These are phyloP conservation scores for Rhinichthys klamathensis DNA, from an alignment of 2,113 vertebrate species.

Conservation along the genomic window DNA sequence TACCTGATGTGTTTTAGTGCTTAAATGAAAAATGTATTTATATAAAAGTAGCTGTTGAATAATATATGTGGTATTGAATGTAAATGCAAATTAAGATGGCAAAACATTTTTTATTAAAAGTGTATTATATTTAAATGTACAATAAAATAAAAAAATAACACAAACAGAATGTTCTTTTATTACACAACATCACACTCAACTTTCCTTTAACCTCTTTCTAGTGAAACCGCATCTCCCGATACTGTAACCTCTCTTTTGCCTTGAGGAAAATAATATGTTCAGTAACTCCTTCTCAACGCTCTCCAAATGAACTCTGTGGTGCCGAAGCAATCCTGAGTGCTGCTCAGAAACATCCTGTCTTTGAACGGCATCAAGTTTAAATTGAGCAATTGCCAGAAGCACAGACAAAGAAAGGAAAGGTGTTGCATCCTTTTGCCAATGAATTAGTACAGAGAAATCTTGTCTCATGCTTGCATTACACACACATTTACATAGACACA, in stretches of 20 bases:
- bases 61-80: not conserved
- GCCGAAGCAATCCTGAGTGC: conserved; percentile 4
- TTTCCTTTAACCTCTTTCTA: not conserved
- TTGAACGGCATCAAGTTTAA: conserved; percentile 44
- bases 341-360: conserved; percentile 63
- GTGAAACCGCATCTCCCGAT: not conserved
- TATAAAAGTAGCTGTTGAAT: not conserved
- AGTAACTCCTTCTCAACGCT: not conserved
- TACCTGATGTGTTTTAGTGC: not conserved
- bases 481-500: not conserved
- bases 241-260: not conserved
- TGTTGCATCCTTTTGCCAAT: conserved; percentile 79
- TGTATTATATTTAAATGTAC: not conserved
- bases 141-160: not conserved
- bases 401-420: conserved; percentile 93
- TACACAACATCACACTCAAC: conserved; percentile 6
- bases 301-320: conserved; percentile 42
- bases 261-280: not conserved
- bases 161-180: not conserved
- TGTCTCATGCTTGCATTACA: not conserved
- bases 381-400: conserved; percentile 58
- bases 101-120: not conserved
- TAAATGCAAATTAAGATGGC: not conserved
- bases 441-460: conserved; percentile 10
- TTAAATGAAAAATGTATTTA: not conserved